Evolutionary conservation across 1,140 invertebrate species (phyloP).

Genomic region (Penaeus indicus): DNA sequence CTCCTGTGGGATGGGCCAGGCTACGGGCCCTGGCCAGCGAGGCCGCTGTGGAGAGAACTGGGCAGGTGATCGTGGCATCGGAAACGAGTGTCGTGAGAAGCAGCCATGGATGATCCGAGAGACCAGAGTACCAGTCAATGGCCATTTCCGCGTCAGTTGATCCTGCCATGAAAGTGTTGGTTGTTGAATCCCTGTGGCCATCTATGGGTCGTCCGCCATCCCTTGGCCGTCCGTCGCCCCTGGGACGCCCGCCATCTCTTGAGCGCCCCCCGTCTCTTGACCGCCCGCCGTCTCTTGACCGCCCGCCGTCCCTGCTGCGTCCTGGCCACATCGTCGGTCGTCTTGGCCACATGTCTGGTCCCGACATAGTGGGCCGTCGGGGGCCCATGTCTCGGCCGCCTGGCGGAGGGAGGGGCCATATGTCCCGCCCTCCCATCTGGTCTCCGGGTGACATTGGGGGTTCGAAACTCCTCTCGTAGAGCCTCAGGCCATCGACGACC

Average conservation of each 20-base stretch:
- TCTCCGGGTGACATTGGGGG: background rate
- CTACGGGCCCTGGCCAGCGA: constrained; percentile 70
- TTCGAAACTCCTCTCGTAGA: constrained; percentile 11
- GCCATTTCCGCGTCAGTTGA: constrained; percentile 39
- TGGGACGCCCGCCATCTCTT: background rate
- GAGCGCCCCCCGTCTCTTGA: background rate
- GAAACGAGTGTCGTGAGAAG: constrained; percentile 77
- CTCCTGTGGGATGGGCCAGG: constrained; percentile 47
- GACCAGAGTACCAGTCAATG: constrained; percentile 79
- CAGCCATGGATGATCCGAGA: constrained; percentile 76
- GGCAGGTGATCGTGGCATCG: constrained; percentile 84
- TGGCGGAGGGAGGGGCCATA: background rate
- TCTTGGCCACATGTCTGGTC: constrained; percentile 2
- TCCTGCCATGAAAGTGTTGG: background rate
- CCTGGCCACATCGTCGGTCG: background rate
- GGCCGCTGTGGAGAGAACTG: constrained; percentile 75
- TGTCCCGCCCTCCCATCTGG: background rate
- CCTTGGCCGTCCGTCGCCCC: background rate
- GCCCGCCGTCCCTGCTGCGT: background rate
- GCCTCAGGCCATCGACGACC: background rate
- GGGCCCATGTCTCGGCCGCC: background rate
- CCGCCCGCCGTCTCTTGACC: background rate
- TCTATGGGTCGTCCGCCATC: background rate
- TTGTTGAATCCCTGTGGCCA: background rate
- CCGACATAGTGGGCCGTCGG: background rate